phyloP scores from a whole-genome alignment of 2,113 vertebrate genomes.

The Serilophus lunatus region DNA sequence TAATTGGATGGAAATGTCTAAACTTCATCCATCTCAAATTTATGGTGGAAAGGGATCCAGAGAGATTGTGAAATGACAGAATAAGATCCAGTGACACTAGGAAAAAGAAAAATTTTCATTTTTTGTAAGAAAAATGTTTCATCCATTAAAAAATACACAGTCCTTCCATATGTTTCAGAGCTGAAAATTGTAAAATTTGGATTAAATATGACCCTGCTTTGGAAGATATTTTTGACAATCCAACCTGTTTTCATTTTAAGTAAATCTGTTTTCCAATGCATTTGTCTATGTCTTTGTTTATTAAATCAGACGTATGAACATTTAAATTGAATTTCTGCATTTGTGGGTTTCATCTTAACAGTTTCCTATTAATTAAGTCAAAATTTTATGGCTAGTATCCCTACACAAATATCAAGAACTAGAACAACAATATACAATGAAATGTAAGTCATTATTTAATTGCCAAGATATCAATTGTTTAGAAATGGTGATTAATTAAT shows the following conservation, averaged over 20 bases:
- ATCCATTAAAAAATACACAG: neutral
- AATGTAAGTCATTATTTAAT: constrained; percentile 13
- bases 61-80: neutral
- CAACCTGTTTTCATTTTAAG: neutral
- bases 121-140: neutral
- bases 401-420: neutral
- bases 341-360: neutral
- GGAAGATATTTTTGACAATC: neutral
- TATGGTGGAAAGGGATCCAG: neutral
- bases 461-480: neutral
- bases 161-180: neutral
- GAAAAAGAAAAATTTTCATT: neutral
- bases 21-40: neutral
- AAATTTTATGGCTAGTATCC: neutral
- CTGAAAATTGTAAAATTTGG: neutral
- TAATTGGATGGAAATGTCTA: neutral
- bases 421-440: neutral
- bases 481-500: neutral
- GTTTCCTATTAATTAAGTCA: neutral
- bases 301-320: rapidly evolving
- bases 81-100: neutral
- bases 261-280: neutral
- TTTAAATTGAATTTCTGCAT: neutral
- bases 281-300: neutral
- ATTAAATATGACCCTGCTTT: neutral